Conservation (phyloP, 2,888 invertebrate genomes). For the Coleophora deauratella region DNA sequence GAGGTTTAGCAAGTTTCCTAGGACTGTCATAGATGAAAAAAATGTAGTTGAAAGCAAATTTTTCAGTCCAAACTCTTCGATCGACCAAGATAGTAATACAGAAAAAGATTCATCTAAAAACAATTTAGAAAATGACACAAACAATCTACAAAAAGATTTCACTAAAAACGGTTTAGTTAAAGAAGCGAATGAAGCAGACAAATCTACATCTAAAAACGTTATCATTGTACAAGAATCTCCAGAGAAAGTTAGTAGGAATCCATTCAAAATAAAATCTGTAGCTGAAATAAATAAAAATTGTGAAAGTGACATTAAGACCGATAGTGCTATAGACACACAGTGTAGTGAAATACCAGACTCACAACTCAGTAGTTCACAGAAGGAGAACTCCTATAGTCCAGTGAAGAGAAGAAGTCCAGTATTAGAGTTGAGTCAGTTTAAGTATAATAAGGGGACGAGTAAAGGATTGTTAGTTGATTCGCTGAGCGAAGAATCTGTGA, state of each 20-base stretch:
- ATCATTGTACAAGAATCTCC: conserved; percentile 34
- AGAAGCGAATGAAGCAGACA: conserved; percentile 6
- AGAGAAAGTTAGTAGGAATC: conserved; percentile 29
- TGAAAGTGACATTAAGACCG: conserved; percentile 3
- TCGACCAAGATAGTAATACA: conserved; percentile 11
- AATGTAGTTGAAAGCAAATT: conserved; percentile 76
- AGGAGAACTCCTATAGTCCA: conserved; percentile 47
- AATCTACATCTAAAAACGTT: conserved; percentile 22
- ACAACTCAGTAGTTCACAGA: conserved; percentile 36
- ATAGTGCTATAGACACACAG: conserved; percentile 23
- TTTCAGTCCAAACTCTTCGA: conserved; percentile 45
- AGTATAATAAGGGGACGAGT: not conserved
- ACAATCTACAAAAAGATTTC: conserved; percentile 7
- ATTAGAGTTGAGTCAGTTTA: conserved; percentile 36
- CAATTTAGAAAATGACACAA: conserved; percentile 3
- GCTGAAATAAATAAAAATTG: conserved; percentile 8
- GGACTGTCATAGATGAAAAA: conserved; percentile 47
- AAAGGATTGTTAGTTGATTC: too few species aligned
- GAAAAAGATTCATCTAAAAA: conserved; percentile 6
- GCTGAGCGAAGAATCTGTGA: conserved; percentile 42
- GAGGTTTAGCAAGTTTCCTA: conserved; percentile 67
- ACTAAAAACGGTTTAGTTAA: conserved; percentile 6
- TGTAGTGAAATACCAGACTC: conserved; percentile 24
- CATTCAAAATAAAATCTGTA: conserved; percentile 25
- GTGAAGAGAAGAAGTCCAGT: conserved; percentile 39